Evolutionary conservation across 30 jellyfish, hydroid and myxozoan species (phyloP).

Genomic region (Aurelia sp.): DNA sequence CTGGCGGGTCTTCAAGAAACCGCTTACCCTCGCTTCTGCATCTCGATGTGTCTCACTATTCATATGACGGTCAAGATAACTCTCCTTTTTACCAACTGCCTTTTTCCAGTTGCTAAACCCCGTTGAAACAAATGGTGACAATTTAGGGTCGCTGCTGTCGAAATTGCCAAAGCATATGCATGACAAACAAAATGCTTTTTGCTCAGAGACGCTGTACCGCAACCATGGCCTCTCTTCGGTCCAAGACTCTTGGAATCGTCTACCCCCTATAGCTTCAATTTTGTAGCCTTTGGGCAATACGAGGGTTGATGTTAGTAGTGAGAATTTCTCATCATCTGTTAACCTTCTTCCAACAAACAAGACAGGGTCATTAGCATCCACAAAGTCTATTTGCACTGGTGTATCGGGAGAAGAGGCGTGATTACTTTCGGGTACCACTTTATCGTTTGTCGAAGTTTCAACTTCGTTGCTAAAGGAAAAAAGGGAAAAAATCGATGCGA

Average conservation of each 20-base stretch:
- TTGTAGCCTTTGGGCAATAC: conserved; percentile 59
- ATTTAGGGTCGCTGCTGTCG: neutral
- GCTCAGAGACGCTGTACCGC: conserved; percentile 45
- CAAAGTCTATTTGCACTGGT: conserved; percentile 55
- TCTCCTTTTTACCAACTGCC: neutral
- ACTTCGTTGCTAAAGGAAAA: neutral
- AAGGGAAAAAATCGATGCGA: conserved; percentile 24
- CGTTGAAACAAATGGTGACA: too few relatives aligned
- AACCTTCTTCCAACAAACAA: conserved; percentile 42
- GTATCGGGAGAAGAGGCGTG: neutral
- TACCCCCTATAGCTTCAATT: conserved; percentile 45
- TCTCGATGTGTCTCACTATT: conserved; percentile 38
- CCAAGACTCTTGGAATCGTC: conserved; percentile 51
- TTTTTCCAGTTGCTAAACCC: too few relatives aligned
- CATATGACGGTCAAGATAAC: conserved; percentile 47
- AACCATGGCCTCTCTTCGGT: conserved; percentile 67
- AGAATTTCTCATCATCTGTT: conserved; percentile 56
- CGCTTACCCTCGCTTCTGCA: conserved; percentile 48
- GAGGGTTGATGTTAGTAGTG: conserved; percentile 39
- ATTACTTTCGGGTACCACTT: too few relatives aligned
- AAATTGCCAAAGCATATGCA: conserved; percentile 36
- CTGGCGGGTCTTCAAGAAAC: conserved; percentile 52
- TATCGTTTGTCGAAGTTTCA: too few relatives aligned
- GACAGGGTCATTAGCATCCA: conserved; percentile 56
- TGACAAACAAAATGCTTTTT: conserved; percentile 26